Evolutionary conservation across 2,113 vertebrate species (phyloP), one percentile per base, ranked within the genome.

Genomic region (Alaudala cheleensis): DNA sequence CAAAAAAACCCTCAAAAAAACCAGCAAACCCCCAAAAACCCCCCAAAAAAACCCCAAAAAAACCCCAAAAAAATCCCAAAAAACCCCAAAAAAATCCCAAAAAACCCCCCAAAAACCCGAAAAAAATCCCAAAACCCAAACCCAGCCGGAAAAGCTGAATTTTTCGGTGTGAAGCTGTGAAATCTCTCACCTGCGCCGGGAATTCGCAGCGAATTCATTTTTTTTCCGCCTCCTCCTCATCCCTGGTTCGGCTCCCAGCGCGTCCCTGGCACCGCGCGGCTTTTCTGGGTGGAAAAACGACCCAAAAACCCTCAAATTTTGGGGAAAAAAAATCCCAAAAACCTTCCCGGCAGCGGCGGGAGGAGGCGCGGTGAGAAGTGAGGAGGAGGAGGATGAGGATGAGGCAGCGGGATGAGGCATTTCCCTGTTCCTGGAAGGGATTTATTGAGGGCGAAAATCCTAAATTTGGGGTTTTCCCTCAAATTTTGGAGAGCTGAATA

Each of bases 401-500:
- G 88, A 69, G 70, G 85, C 34, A 71, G 85, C 0, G n/a, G 39
- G 49, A 58, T 5, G 22, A 53, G 49, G 34, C 58, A 31, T 49
- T 40, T 54, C 28, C 61, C 33, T 2, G 19, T 1, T 72, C 31
- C 26, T 8, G 1, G 4, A 14, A 11, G 72, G 65, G 16, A 5
- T 60, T 78, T 65, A 2, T 3, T 3, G 22, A 28, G 39, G 33
- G 42, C 7, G 4, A 20, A 54, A 54, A 37, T 6, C 17, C 1
- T 0, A 4, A 6, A 2, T 62, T 74, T 33, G 4, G 31, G 24
- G 18, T 37, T 7, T 11, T 21, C 11, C 31, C 0, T 1, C 24
- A 3, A 42, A 0, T 2, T 1, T 5, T 1, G 73, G 19, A 2
- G 81, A 28, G 20, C 26, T 3, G 21, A 39, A 62, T 0, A 39